Percentiles rank a stretch among this genome's conserved stretches.
Conservation (phyloP, 2,888 invertebrate genomes). For the Eupsilia transversa region DNA sequence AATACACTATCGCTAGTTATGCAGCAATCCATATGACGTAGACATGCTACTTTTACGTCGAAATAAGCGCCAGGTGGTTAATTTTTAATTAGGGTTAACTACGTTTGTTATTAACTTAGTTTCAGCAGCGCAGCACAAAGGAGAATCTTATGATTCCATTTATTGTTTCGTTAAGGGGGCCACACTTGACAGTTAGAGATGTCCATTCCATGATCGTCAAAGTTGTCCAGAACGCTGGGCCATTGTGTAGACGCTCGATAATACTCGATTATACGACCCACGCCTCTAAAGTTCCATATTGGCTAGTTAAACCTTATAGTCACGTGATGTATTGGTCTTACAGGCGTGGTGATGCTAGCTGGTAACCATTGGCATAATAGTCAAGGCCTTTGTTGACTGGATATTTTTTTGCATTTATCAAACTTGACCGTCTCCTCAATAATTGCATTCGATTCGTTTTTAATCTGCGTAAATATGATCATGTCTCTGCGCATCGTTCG, state of each 20-base stretch:
- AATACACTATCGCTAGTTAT: not conserved
- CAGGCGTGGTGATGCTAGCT: slow-evolving; percentile 25
- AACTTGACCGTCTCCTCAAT: no score
- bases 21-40: not conserved
- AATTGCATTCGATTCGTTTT: no score
- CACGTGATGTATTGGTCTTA: not conserved
- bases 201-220: not conserved
- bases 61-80: slow-evolving; percentile 7
- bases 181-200: not conserved
- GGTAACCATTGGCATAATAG: slow-evolving; percentile 18
- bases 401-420: not conserved
- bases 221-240: not conserved
- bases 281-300: slow-evolving; percentile 37
- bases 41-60: not conserved
- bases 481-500: no score
- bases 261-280: no score
- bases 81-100: no score
- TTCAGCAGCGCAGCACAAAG: not conserved
- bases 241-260: not conserved
- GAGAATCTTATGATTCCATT: not conserved
- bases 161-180: not conserved
- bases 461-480: no score
- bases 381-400: not conserved
- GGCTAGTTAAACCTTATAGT: slow-evolving; percentile 22
- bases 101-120: not conserved